Evolutionary conservation across 2,113 vertebrate genomes (phyloP), one percentile per base, ranked within the genome.

Genomic region (Lipophrys pholis): DNA sequence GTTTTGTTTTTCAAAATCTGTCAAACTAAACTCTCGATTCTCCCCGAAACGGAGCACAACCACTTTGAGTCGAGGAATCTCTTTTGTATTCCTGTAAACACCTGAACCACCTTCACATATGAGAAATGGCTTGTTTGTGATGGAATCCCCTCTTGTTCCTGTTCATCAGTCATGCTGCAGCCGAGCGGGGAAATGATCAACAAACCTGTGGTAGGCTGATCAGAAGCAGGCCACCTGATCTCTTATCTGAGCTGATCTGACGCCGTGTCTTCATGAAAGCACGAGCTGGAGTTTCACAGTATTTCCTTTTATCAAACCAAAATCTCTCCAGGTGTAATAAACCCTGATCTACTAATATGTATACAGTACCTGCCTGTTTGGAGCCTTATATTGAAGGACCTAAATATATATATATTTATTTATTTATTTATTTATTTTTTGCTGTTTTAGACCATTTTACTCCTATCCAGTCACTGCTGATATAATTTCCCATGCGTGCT

Each of bases 1-100:
- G 95, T 98, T 96, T 95, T 96, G 95, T 94, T 97, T 93, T 95
- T 95, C 91, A 91, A 87, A 81, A 82, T 89, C 84, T 81, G 15
- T 68, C 7, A 76, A 63, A 40, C 12, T 55, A 50, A 52, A 35
- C 55, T 6, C 15, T 77, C 73, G 41, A 49, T 78, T 88, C 59
- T 78, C 65, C 68, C 51, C 35, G 21, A 67, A 40, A 11, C 42
- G 56, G 62, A 54, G 35, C 61, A 49, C 64, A 66, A 56, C 51
- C 66, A 59, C 65, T 64, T 80, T 80, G 30, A 82, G 59, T 48
- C 16, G 30, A 59, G 49, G 60, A 17, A 12, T 30, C 4, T 30
- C 40, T 10, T 55, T 77, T 54, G 11, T 17, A 67, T 86, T 84
- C 69, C 63, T 77, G 74, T 71, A 78, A 78, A 70, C 66, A n/a